Evolutionary conservation across 2,797 vertebrate species (phyloP).

Genomic region (Amazona finschi): DNA sequence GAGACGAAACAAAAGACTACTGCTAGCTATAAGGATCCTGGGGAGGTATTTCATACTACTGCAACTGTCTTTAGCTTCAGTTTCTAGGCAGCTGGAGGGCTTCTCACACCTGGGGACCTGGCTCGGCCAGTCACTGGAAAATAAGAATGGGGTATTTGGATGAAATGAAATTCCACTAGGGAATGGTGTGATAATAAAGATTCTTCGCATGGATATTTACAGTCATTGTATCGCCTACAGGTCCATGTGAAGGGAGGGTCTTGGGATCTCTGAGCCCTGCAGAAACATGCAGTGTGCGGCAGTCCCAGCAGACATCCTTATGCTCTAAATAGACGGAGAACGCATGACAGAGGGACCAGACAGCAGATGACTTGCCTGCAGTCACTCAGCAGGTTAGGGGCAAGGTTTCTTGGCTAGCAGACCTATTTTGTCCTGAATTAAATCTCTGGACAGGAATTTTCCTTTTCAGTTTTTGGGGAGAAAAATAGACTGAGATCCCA

Average conservation of each 20-base stretch:
- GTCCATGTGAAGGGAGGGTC: neutral
- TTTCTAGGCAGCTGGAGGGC: neutral
- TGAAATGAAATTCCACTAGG: neutral
- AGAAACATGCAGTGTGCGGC: neutral
- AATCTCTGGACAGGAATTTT: neutral
- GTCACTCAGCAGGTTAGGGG: slow-evolving; percentile 14
- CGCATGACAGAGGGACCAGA: neutral
- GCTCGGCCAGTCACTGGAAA: neutral
- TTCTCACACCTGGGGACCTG: neutral
- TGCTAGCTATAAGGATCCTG: neutral
- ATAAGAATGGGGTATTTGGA: neutral
- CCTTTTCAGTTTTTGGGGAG: neutral
- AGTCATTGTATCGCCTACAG: neutral
- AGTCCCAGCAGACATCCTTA: neutral
- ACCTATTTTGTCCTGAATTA: neutral
- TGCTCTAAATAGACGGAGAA: neutral
- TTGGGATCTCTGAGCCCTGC: neutral
- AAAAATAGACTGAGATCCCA: neutral
- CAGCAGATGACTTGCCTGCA: slow-evolving; percentile 29
- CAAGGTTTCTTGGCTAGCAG: neutral
- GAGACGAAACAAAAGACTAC: neutral
- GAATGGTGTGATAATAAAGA: neutral
- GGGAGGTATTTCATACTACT: neutral
- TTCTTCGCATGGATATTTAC: neutral
- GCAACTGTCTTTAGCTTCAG: neutral